Evolutionary conservation across 2,888 invertebrate species (phyloP), one percentile per base, ranked within the genome.

Genomic region (Dioctria linearis): DNA sequence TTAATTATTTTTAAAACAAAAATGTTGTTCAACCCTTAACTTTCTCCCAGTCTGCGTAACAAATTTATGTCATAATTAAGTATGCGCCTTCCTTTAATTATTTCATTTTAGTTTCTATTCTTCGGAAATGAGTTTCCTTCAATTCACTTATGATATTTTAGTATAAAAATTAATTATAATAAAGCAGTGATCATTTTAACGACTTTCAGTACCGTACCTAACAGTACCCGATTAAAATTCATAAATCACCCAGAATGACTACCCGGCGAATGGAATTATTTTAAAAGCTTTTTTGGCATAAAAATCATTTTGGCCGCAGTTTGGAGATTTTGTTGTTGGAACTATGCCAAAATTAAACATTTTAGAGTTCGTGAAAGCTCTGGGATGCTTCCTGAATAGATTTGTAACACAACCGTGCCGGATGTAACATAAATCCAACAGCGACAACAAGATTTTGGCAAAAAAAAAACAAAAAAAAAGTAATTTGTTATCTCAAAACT

Each of bases 251-350:
- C 42, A 71, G 61, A 61, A 71, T 79, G 49, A 46, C 71, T 42
- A 57, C 40, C 69, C 69, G 61, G 71, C 79, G 49, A 79, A 71
- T 79, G 71, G 71, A 79, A 79, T 79, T 79, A 79, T 79, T 79
- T 61, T 61, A 79, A 71, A 71, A 79, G 79, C 59, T 49, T 79
- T 79, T 79, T 79, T 79, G 79, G 79, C 79, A 69, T 79, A 57
- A 40, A 43, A 57, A 57, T 57, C 57, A 25, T 25, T 2, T 2
- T 25, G 25, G 25, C 11, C 57, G 57, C 11, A 5, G 57, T 11
- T 57, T 57, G 5, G 57, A 11, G n/a, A 8, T 57, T 57, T 57
- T 6, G 8, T 11, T 57, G 5, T n/a, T 57, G 57, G 57, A 57
- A 13, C 5, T 13, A 57, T 57, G 57, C 57, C 57, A 57, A 13